Base-by-base conservation (phyloP, 2,888 invertebrate genomes). In the Hololepta plana region DNA sequence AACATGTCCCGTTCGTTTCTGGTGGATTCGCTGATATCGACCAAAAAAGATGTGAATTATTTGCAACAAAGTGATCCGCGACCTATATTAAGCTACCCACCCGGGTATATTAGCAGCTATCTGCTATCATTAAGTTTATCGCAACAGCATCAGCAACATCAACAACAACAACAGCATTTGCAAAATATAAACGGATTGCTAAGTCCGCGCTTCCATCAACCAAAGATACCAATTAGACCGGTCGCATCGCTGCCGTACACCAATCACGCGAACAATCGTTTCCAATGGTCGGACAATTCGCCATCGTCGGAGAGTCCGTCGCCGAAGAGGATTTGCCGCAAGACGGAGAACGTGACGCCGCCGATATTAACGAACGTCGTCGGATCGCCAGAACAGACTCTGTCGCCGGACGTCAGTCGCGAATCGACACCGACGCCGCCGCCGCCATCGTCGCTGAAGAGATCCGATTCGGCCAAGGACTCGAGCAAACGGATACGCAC, bases 401-500 rank as follows among this genome's bases (percentile, higher is more conserved):
- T 27, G 39, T 42, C 32, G 27, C 40, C 34, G 31, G 41, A 38
- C 23, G 38, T 38, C 3, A 67, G 66, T 35, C 49, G 67, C 35
- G 64, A 62, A 36, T 63, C 56, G 4, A 62, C 65, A 3, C 67
- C 67, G 3, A 62, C 66, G 23, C 64, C 66, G 1, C 62, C 63
- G 1, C 45, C 57, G 0, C 9, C 26, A 2, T 11, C 25, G 7
- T 21, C 17, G 1, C 26, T 10, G 3, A 12, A 12, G 10, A 61
- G 61, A 38, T 45, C 59, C 0, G 46, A 39, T 4, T 32, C 61
- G 0, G 56, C 62, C 4, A 44, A 61, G 1, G 59, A 73, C 46
- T 79, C 80, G 2, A 81, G 80, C 41, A 87, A 87, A 50, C 63
- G 91, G 32, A 88, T 91, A 35, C 64, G 93, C 20, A 93, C 91